A percentile compares a stretch with the other conserved stretches of the same genome.
Conservation (phyloP, 1,140 invertebrate species). For the Ooceraea biroi region DNA sequence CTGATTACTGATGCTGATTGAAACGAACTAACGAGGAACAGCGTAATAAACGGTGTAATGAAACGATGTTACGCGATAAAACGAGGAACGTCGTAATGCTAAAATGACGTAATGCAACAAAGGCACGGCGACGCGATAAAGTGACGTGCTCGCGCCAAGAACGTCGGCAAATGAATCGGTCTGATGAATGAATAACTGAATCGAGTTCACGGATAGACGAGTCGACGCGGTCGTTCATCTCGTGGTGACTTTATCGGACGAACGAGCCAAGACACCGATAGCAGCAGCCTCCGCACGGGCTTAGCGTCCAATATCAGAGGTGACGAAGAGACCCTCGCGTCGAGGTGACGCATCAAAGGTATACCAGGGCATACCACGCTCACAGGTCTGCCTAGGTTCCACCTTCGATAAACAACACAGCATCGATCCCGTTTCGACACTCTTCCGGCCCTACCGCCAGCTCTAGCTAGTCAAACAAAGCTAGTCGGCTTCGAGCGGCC, state of each 20-base stretch:
- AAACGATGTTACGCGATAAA: no score
- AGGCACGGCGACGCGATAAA: not conserved
- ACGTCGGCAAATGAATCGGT: slow-evolving; percentile 1
- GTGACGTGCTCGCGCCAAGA: not conserved
- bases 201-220: slow-evolving; percentile 28
- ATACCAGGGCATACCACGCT: not conserved
- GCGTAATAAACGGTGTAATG: no score
- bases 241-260: slow-evolving; percentile 31
- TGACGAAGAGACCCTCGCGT: not conserved
- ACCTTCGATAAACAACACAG: slow-evolving; percentile 32
- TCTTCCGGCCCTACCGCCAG: not conserved
- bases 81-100: not conserved
- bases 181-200: slow-evolving; percentile 28
- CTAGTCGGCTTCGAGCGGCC: not conserved
- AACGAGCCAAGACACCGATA: slow-evolving; percentile 48
- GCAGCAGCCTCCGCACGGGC: slow-evolving; percentile 30
- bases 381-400: not conserved
- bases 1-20: not conserved
- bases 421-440: slow-evolving; percentile 15
- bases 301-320: slow-evolving; percentile 29
- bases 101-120: not conserved
- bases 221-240: slow-evolving; percentile 45
- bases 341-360: slow-evolving; percentile 33
- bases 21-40: no score
- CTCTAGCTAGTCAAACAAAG: no score